phyloP scores from a whole-genome alignment of 64 coral and sea anemone species.

The Dendronephthya gigantea region DNA sequence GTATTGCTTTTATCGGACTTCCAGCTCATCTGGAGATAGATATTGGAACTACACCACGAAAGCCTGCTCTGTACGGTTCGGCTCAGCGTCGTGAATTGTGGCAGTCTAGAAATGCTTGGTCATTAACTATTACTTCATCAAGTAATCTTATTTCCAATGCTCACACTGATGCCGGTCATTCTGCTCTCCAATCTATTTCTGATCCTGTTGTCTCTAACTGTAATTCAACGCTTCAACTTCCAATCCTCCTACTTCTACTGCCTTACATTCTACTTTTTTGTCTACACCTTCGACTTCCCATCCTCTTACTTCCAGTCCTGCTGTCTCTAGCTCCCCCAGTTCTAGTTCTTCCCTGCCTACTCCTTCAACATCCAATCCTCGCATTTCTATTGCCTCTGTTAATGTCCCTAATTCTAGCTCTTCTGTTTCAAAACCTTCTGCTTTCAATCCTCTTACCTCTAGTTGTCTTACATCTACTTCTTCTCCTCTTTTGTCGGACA shows the following conservation, averaged over 20 bases:
- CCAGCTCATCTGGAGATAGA: neutral
- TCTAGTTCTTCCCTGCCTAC: no score
- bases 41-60: neutral
- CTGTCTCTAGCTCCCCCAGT: neutral
- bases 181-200: neutral
- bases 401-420: no score
- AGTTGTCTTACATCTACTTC: no score
- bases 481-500: no score
- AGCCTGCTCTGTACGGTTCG: conserved; percentile 15
- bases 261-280: neutral
- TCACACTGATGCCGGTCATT: neutral
- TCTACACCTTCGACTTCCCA: neutral
- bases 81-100: conserved; percentile 27
- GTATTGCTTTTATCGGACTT: conserved; percentile 16
- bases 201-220: neutral
- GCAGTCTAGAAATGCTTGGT: neutral
- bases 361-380: no score
- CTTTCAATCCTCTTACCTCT: no score
- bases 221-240: neutral
- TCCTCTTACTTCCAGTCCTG: neutral
- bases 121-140: neutral
- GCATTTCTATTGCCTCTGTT: no score
- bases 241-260: neutral
- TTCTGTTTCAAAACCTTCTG: no score
- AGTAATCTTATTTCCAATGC: neutral